Evolutionary conservation across 2,797 vertebrate genomes (phyloP).

Genomic region (Kryptopterus vitreolus): DNA sequence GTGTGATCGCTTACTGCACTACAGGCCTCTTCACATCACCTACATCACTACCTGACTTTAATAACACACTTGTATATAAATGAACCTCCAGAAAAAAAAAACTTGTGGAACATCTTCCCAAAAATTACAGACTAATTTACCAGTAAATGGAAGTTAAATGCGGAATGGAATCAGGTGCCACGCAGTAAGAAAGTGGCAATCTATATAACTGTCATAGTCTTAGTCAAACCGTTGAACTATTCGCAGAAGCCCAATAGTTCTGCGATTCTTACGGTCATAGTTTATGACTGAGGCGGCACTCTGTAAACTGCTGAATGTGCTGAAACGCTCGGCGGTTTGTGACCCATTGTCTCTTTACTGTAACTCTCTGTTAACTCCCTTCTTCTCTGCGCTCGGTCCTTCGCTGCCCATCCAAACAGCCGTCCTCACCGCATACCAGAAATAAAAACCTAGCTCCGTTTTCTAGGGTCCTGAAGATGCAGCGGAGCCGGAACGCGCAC

Average conservation of each 20-base stretch:
- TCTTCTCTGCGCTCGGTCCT: slow-evolving; percentile 22
- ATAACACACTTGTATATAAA: too few relatives aligned
- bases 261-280: background rate
- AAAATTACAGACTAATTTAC: too few relatives aligned
- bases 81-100: too few relatives aligned
- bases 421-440: slow-evolving; percentile 43
- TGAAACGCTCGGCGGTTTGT: slow-evolving; percentile 27
- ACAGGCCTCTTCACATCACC: too few relatives aligned
- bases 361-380: slow-evolving; percentile 26
- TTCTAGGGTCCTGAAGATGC: slow-evolving; percentile 18
- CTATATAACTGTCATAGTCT: too few relatives aligned
- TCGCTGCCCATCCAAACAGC: slow-evolving; percentile 43
- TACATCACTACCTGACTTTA: too few relatives aligned
- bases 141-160: too few relatives aligned
- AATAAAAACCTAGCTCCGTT: slow-evolving; percentile 38
- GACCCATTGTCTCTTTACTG: slow-evolving; percentile 37
- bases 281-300: slow-evolving; percentile 18
- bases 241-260: background rate
- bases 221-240: too few relatives aligned
- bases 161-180: too few relatives aligned
- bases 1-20: too few relatives aligned
- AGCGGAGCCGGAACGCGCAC: slow-evolving; percentile 28
- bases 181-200: too few relatives aligned
- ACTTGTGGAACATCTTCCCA: too few relatives aligned
- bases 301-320: slow-evolving; percentile 29